Base-by-base conservation (phyloP, 2,888 invertebrate genomes). In the Nephrocerus scutellatus region DNA sequence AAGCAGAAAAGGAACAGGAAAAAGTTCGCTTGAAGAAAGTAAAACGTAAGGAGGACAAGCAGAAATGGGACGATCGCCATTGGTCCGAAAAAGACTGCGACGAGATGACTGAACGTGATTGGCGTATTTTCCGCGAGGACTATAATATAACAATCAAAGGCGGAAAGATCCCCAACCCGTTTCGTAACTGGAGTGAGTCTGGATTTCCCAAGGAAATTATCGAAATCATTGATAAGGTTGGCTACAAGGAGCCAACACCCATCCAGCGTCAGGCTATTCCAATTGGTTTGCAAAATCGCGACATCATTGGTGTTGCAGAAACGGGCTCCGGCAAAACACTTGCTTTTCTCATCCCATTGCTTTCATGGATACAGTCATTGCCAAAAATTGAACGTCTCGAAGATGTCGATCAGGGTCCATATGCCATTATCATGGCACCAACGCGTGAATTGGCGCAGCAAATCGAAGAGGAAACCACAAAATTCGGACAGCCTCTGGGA, bases 191-290 rank as follows among this genome's bases (percentile, higher is more conserved):
- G 98, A 84, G 83, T 48, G 98, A 99, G 71, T 90, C 89, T 4
- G 80, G 80, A 12, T 83, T 97, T 53, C 89, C 89, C 20, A 75
- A 78, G 51, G 93, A 95, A 62, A 81, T 98, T 41, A 75, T 90
- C 65, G 92, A 95, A 36, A 91, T 97, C 43, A 91, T 99, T 49
- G 85, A 86, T 47, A 80, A 85, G 68, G 88, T 96, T 47, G 96
- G 96, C 3, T 97, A 97, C 60, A 91, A 87, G 68, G 98, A 98
- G 59, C 93, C 98, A 1, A 97, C 98, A 0, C 98, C 98, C 4
- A 99, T 99, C 72, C 98, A 99, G 70, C 74, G 97, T 44, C 97
- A 98, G 70, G 98, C 98, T 38, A 99, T 99, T 62, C 97, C 98
- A 0, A 98, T 99, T 66, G 98, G 98, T 23, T 71, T 88, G 57